Evolutionary conservation across 2,797 vertebrate species (phyloP), one percentile per base, ranked within the genome.

Genomic region (Liparis tanakae): DNA sequence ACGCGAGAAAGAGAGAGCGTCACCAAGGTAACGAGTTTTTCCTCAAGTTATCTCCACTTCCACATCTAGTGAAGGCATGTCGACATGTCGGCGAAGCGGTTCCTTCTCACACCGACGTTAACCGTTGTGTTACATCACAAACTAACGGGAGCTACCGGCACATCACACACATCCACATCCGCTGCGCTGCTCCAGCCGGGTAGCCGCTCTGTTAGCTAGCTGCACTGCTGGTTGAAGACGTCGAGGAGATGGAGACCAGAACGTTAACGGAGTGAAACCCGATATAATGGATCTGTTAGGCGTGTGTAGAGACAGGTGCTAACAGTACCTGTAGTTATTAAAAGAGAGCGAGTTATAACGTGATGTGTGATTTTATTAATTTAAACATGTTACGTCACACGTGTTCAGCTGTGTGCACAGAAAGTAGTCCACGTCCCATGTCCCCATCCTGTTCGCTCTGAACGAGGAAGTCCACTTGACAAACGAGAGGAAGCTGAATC

Each of bases 1-100:
- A 54, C 7, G 7, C 14, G 50, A 18, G 46, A 43, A 14, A 43
- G 41, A 44, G 7, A 58, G 33, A 14, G 3, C 46, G 0, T 13
- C 14, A 1, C 33, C 3, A 55, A 74, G 88, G 86, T 89, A 85
- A 79, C 1, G 18, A 3, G 2, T 48, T 0, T 14, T 1, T 61
- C 20, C 25, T 54, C 46, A 6, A 4, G 0, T 6, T 1, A 7
- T n/a, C 10, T 14, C 1, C 3, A 3, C 18, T 48, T 57, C 50
- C 17, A 14, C 4, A 22, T 5, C 3, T 8, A 14, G 44, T 8
- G 8, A 48, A 30, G 36, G 4, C 10, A 7, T 0, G 1, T 15
- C 14, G 30, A 5, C 25, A 30, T 30, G 25, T 30, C 25, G 25
- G 25, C 1, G 33, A 46, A 12, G 7, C 4, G 53, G 43, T 64